Base-by-base conservation (phyloP, 2,113 vertebrate species). In the Amblyornis subalaris region DNA sequence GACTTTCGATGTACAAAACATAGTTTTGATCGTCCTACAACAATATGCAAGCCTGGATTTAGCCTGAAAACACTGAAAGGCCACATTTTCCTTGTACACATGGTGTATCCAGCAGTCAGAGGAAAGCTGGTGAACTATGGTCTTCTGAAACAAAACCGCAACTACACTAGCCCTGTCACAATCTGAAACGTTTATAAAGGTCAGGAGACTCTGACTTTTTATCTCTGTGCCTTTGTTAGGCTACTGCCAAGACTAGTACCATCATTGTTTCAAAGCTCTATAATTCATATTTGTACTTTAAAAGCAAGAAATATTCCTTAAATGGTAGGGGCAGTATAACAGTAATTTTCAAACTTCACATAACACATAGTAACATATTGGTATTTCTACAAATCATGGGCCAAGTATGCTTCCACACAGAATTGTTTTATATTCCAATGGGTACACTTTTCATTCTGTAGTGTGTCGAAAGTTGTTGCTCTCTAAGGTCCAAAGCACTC, bases 391-490 rank as follows among this genome's bases (percentile, higher is more conserved):
- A 67, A 85, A 94, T 90, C 66, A 61, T 23, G 35, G 67, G 76
- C 40, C 75, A 71, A 80, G 44, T 51, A 87, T 76, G 58, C 35
- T 96, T 95, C 90, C 94, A 94, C 92, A 88, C 25, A 79, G 54
- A 90, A 88, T 51, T 40, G 95, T 87, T 96, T 95, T 95, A 51
- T 96, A 95, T 97, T 95, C 95, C 96, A 95, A 65, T 76, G 92
- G 88, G 85, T 90, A 47, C 71, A 74, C 91, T 94, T 95, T 94
- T 95, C 76, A 94, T 94, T 85, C 91, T 86, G 93, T 40, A 92
- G 86, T 90, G 55, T 91, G 93, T 96, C 29, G 51, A 89, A 97
- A 94, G 81, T 72, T 97, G 97, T 96, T 96, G 95, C 72, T 97
- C 94, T 96, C 96, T 87, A 87, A 94, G 94, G 92, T 96, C 95